A percentile compares a stretch with the other conserved stretches of the same genome.
phyloP scores from a whole-genome alignment of 92 coral and sea anemone genomes.

The Hydrozoanthus gracilis region DNA sequence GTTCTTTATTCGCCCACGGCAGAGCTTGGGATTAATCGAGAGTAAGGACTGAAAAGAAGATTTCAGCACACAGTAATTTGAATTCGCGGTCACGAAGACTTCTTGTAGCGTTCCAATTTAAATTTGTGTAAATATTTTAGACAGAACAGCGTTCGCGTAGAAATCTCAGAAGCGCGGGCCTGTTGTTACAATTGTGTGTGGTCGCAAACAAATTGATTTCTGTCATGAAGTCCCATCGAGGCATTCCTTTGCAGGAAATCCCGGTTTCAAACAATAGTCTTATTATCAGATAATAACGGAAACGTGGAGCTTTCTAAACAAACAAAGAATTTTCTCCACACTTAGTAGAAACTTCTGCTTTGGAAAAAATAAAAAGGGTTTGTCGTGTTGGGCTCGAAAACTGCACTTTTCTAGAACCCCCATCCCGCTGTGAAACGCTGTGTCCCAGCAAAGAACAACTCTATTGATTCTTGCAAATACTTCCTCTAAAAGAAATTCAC shows the following conservation, averaged over 20 bases:
- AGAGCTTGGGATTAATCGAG: slow-evolving; percentile 6
- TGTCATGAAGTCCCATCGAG: slow-evolving; percentile 9
- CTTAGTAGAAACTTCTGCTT: background rate
- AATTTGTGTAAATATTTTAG: background rate
- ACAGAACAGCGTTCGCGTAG: background rate
- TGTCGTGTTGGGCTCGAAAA: background rate
- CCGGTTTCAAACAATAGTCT: slow-evolving; percentile 38
- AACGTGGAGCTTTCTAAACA: slow-evolving; percentile 30
- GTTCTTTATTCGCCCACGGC: slow-evolving; percentile 26
- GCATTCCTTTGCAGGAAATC: slow-evolving; percentile 29
- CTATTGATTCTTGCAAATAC: background rate
- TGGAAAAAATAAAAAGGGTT: background rate
- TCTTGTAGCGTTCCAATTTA: background rate
- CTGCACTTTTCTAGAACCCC: background rate
- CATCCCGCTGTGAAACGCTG: slow-evolving; percentile 9
- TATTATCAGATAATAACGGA: slow-evolving; percentile 51
- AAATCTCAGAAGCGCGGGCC: background rate
- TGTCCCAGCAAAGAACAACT: background rate
- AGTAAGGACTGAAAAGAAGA: background rate
- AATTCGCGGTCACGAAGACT: slow-evolving; percentile 11
- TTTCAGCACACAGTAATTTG: slow-evolving; percentile 18
- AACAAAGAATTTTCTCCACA: slow-evolving; percentile 8
- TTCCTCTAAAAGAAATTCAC: background rate
- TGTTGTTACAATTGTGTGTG: slow-evolving; percentile 43
- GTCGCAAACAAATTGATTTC: slow-evolving; percentile 9